phyloP scores from a whole-genome alignment of 2,888 invertebrate genomes.

The Scaptomyza cyrtandrae region DNA sequence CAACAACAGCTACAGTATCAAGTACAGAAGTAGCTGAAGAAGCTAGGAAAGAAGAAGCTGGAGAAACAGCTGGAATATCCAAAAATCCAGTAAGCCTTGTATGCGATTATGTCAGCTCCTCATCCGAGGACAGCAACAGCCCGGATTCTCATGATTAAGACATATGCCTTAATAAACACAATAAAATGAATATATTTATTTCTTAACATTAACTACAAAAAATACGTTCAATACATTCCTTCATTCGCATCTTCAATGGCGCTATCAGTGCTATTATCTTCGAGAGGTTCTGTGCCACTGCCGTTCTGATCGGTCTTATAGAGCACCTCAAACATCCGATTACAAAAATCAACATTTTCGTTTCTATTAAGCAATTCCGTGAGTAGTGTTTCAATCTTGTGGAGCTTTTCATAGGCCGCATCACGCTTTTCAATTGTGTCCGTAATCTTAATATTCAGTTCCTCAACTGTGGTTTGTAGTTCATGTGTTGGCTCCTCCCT shows the following conservation, averaged over 20 bases:
- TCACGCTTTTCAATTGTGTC: constrained; percentile 51
- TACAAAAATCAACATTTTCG: constrained; percentile 62
- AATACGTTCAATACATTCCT: constrained; percentile 43
- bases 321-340: constrained; percentile 64
- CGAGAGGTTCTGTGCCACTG: constrained; percentile 10
- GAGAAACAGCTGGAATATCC: background rate
- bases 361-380: constrained; percentile 58
- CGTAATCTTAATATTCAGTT: constrained; percentile 10
- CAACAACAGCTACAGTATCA: background rate
- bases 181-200: constrained; percentile 17
- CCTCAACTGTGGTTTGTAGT: constrained; percentile 12
- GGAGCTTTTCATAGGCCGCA: constrained; percentile 71
- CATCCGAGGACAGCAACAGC: constrained; percentile 53
- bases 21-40: background rate
- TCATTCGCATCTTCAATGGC: constrained; percentile 38
- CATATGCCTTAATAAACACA: background rate
- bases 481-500: constrained; percentile 33
- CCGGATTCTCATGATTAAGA: constrained; percentile 39
- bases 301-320: constrained; percentile 46
- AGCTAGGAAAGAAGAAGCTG: background rate
- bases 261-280: constrained; percentile 18
- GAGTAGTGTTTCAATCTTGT: constrained; percentile 69
- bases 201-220: constrained; percentile 13
- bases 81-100: constrained; percentile 57
- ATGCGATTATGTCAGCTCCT: constrained; percentile 70